Percentiles rank a stretch among this genome's conserved stretches.
phyloP scores from a whole-genome alignment of 2,113 vertebrate species.

The Psittacara wagleri region DNA sequence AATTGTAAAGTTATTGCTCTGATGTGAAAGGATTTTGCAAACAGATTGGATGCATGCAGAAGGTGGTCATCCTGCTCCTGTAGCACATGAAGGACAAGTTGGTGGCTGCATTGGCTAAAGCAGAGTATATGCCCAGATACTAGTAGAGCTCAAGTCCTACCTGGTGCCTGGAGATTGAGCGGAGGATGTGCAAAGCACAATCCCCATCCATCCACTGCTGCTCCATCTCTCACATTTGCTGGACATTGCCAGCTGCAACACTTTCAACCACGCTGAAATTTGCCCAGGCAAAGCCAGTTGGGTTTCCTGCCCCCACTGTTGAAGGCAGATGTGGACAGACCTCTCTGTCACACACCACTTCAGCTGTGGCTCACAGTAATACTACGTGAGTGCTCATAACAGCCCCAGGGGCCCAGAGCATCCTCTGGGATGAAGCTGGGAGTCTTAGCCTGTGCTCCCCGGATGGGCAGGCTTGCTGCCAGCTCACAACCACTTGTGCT shows the following conservation, averaged over 20 bases:
- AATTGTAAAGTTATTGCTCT: not conserved
- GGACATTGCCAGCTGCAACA: not conserved
- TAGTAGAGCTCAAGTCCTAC: not conserved
- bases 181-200: not conserved
- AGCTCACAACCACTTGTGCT: not conserved
- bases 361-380: not conserved
- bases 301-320: not conserved
- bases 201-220: not conserved
- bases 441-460: fast-evolving
- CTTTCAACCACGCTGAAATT: not conserved
- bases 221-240: not conserved
- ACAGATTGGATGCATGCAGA: not conserved
- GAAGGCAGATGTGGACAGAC: not conserved
- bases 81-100: not conserved
- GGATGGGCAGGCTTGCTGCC: fast-evolving
- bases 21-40: not conserved
- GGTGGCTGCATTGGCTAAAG: not conserved
- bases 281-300: not conserved
- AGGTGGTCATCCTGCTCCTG: not conserved
- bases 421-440: not conserved
- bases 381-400: fast-evolving
- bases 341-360: not conserved
- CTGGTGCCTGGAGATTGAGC: not conserved
- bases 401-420: fast-evolving
- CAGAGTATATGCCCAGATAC: not conserved